Evolutionary conservation across 2,888 invertebrate genomes (phyloP).

Genomic region (Graphium colonna): DNA sequence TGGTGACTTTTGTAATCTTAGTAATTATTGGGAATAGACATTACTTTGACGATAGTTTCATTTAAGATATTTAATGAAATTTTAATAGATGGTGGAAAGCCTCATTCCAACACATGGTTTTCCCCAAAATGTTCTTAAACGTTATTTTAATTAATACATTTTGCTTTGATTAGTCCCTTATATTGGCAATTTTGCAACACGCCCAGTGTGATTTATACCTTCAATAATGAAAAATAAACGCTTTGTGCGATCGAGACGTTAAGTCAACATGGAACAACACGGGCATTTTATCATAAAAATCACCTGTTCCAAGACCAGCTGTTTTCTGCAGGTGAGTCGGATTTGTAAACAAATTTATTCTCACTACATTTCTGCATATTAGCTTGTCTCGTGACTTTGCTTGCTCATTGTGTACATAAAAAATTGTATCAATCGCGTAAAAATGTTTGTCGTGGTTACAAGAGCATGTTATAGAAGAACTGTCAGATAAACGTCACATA

Average conservation of each 20-base stretch:
- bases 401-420: too few species aligned
- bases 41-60: too few species aligned
- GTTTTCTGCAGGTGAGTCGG: conserved; percentile 8
- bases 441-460: too few species aligned
- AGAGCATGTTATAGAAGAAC: too few species aligned
- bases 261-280: not conserved
- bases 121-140: not conserved
- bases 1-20: too few species aligned
- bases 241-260: not conserved
- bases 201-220: not conserved
- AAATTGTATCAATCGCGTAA: too few species aligned
- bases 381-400: too few species aligned
- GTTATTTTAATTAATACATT: not conserved
- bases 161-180: not conserved
- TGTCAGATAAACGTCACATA: too few species aligned
- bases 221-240: not conserved
- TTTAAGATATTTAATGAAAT: too few species aligned
- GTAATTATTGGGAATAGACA: too few species aligned
- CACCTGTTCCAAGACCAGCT: conserved; percentile 14
- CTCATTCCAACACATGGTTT: too few species aligned
- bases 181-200: not conserved
- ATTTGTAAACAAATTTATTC: not conserved
- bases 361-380: not conserved
- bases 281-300: conserved; percentile 3
- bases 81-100: too few species aligned